phyloP scores from a whole-genome alignment of 53 echinoderm and acorn worm species.

The Luidia sarsii region DNA sequence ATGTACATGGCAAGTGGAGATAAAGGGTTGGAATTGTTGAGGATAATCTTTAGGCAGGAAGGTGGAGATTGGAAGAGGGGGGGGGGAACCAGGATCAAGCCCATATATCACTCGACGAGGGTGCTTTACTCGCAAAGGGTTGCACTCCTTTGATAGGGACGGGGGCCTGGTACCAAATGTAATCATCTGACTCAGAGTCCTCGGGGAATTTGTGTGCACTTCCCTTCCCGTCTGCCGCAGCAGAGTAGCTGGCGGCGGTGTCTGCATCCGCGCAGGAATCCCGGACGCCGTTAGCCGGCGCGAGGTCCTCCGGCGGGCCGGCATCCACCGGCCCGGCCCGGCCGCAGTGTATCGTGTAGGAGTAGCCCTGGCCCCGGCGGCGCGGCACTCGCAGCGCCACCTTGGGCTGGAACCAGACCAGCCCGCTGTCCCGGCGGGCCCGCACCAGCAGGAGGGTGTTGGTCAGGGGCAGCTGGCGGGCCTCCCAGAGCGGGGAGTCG shows the following conservation, averaged over 20 bases:
- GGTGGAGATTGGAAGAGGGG: no score
- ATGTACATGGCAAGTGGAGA: no score
- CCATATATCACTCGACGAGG: slow-evolving; percentile 60
- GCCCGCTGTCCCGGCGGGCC: slow-evolving; percentile 68
- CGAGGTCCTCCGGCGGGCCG: not conserved
- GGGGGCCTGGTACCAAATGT: slow-evolving; percentile 87
- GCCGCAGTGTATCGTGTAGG: slow-evolving; percentile 64
- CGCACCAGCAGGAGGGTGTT: slow-evolving; percentile 70
- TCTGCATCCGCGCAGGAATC: not conserved
- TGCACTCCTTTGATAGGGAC: slow-evolving; percentile 76
- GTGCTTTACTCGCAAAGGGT: slow-evolving; percentile 57
- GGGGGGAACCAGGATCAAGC: slow-evolving; percentile 44
- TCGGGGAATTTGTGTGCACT: no score
- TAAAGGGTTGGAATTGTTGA: no score
- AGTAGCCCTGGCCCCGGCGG: slow-evolving; percentile 70
- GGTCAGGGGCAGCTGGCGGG: slow-evolving; percentile 67
- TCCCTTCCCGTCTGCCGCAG: not conserved
- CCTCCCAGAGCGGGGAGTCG: slow-evolving; percentile 61
- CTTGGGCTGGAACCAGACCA: slow-evolving; percentile 84
- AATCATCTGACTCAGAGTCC: no score
- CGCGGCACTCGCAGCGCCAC: slow-evolving; percentile 70
- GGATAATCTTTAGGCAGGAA: no score
- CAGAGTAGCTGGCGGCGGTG: not conserved
- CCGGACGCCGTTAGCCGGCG: not conserved
- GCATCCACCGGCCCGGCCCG: not conserved